Conservation (phyloP, 2,888 invertebrate genomes). For the Reticulitermes lucifugus region DNA sequence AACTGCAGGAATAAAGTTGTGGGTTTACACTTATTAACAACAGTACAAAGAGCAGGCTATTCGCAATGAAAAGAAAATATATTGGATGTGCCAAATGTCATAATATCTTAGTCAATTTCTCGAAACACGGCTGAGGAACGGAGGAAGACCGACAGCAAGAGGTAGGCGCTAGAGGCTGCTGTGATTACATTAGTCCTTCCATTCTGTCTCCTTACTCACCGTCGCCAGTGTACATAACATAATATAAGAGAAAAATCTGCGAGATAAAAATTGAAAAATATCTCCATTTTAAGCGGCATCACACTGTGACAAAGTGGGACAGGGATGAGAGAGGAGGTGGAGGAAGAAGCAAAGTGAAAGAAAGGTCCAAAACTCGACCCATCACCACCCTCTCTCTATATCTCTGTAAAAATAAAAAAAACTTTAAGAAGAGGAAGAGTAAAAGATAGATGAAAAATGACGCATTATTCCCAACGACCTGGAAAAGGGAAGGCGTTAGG, state of each 20-base stretch:
- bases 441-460: constrained; percentile 53
- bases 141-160: not conserved
- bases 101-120: not conserved
- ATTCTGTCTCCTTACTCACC: not conserved
- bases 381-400: constrained; percentile 28
- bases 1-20: not conserved
- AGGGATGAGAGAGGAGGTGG: constrained; percentile 29
- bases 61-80: not conserved
- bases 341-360: constrained; percentile 31
- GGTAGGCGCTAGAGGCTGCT: not conserved
- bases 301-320: constrained; percentile 45
- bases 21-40: not conserved
- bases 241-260: constrained; percentile 27
- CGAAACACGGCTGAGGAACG: not conserved
- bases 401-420: constrained; percentile 38
- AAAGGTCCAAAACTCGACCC: constrained; percentile 35
- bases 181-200: constrained; percentile 16
- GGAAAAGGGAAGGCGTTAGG: constrained; percentile 41
- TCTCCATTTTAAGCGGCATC: constrained; percentile 49
- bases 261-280: constrained; percentile 49
- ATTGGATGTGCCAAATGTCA: constrained; percentile 6
- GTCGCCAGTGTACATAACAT: not conserved
- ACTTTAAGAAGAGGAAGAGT: constrained; percentile 44
- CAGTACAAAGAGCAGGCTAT: not conserved
- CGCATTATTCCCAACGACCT: constrained; percentile 50